phyloP scores from a whole-genome alignment of 2,113 vertebrate species.

The Hydrochoerus hydrochaeris region DNA sequence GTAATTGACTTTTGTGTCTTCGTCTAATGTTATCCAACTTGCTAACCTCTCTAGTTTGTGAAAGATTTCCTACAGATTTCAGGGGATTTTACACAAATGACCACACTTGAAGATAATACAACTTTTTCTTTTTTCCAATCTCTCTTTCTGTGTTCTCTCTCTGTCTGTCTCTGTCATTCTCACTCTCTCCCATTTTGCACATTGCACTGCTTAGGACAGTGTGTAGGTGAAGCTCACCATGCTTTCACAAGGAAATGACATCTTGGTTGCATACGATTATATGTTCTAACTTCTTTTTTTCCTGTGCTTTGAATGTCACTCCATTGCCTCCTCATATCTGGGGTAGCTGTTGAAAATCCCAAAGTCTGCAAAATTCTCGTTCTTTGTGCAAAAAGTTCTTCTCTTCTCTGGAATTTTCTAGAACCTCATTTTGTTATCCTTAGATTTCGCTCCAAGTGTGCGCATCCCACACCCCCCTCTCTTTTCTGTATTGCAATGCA shows the following conservation, averaged over 20 bases:
- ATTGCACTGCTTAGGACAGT: not conserved
- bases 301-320: not conserved
- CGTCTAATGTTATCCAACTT: not conserved
- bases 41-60: not conserved
- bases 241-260: not conserved
- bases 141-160: not conserved
- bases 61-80: not conserved
- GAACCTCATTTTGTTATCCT: not conserved
- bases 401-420: not conserved
- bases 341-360: not conserved
- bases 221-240: not conserved
- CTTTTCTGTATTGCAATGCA: not conserved
- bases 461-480: not conserved
- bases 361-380: not conserved
- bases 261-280: not conserved
- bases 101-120: not conserved
- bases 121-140: not conserved
- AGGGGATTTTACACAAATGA: not conserved
- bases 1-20: not conserved
- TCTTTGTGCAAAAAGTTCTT: not conserved
- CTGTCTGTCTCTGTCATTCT: no score
- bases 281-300: not conserved
- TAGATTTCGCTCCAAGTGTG: not conserved
- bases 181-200: not conserved
- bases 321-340: no score